Percentiles rank a stretch among this genome's conserved stretches.
phyloP scores from a whole-genome alignment of 2,797 vertebrate genomes.

The Remorina albescens region DNA sequence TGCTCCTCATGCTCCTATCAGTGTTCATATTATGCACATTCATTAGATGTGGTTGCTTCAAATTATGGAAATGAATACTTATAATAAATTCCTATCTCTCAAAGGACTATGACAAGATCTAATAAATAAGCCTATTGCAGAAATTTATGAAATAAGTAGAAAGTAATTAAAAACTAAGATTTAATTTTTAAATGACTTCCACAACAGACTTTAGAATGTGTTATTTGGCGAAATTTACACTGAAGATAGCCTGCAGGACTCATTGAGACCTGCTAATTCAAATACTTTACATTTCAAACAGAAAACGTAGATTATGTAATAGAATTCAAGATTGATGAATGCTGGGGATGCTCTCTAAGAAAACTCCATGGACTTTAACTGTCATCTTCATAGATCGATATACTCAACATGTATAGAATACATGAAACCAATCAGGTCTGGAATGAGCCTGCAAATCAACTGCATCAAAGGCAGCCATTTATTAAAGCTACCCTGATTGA shows the following conservation, averaged over 20 bases:
- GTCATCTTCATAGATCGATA: not conserved
- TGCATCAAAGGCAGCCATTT: not conserved
- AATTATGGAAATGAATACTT: slow-evolving; percentile 70
- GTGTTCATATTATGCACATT: slow-evolving; percentile 63
- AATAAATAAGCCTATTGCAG: slow-evolving; percentile 56
- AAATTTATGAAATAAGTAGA: slow-evolving; percentile 42
- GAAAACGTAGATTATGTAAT: slow-evolving; percentile 8
- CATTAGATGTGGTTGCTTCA: slow-evolving; percentile 64
- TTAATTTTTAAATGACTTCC: slow-evolving; percentile 33
- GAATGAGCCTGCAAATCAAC: not conserved
- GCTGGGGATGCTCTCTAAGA: slow-evolving; percentile 5
- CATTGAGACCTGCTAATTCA: not conserved
- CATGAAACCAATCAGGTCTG: too few relatives aligned
- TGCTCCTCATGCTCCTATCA: slow-evolving; percentile 56
- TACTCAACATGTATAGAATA: not conserved
- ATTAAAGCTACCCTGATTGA: slow-evolving; percentile 14
- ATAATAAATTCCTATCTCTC: slow-evolving; percentile 64
- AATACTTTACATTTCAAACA: slow-evolving; percentile 7
- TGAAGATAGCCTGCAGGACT: slow-evolving; percentile 30
- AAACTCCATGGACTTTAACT: not conserved
- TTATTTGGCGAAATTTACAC: slow-evolving; percentile 22
- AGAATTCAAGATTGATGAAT: slow-evolving; percentile 8
- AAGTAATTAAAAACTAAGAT: slow-evolving; percentile 57
- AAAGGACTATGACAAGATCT: slow-evolving; percentile 49
- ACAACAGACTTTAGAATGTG: not conserved